Evolutionary conservation across 2,888 invertebrate species (phyloP), one percentile per base, ranked within the genome.

Genomic region (Phasia obesa): DNA sequence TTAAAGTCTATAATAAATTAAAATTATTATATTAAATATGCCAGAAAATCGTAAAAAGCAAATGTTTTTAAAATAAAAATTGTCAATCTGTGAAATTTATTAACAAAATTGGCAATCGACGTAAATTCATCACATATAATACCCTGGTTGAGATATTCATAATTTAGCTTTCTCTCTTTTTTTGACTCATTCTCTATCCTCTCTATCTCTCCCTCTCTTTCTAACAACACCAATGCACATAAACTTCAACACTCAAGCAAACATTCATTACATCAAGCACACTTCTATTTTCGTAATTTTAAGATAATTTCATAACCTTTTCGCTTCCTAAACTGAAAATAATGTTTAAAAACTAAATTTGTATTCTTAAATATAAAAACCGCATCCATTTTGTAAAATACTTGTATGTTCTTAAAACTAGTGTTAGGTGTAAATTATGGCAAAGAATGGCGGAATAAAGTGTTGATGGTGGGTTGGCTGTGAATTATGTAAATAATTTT

Each of bases 311-410:
- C 53, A 38, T 44, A 31, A 23, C 19, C n/a, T 21, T 62, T 62
- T 77, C 55, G 35, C n/a, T 62, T 62, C 31, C 55, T 44, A 23
- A 25, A 31, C 3, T 51, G 53, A 27, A 62, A 55, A 74, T 35
- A 38, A 31, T 47, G 9, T 60, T 21, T 67, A 27, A 19, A 53
- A 44, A 44, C 19, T 42, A 38, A 31, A 55, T 35, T 19, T 59
- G 38, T 49, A 76, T 44, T 55, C 71, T 53, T 82, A 67, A 49
- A 17, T 57, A 51, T 84, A 84, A 75, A 69, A 81, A 85, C 86
- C 85, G 82, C 86, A 86, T 53, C 86, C 86, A 69, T 67, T 84
- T 81, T 74, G 53, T 80, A 64, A 64, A 69, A 49, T 84, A 70
- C 49, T 0, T 38, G 19, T 42, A 35, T 2, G 11, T 11, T 6